Conservation (phyloP, 2,113 vertebrate species). For the Corythornis vintsioides region DNA sequence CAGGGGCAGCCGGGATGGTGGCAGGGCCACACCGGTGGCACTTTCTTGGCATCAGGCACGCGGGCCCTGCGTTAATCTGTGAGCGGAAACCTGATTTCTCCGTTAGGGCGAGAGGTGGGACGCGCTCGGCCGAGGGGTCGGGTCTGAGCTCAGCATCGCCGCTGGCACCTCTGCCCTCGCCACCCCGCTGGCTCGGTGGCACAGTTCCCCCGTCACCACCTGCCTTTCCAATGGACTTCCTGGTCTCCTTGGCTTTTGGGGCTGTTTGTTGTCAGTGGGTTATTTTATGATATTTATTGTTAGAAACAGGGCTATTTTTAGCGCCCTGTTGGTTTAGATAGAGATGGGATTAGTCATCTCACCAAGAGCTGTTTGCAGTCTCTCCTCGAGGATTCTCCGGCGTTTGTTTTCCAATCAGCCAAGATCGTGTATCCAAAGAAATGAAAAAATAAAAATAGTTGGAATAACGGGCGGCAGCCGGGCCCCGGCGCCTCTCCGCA, state of each 20-base stretch:
- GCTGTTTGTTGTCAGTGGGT: slow-evolving; percentile 47
- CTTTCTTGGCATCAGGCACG: neutral
- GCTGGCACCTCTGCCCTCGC: fast-evolving
- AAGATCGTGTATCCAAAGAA: slow-evolving; percentile 30
- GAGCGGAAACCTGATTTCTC: neutral
- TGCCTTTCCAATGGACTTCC: neutral
- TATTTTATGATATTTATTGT: slow-evolving; percentile 60
- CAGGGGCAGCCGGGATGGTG: fast-evolving
- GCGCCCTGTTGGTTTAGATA: slow-evolving; percentile 29
- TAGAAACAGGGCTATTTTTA: slow-evolving; percentile 63
- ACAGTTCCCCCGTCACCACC: neutral
- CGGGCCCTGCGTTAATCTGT: fast-evolving
- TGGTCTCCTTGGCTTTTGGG: slow-evolving; percentile 16
- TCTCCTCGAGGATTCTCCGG: slow-evolving; percentile 60
- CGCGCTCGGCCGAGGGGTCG: fast-evolving
- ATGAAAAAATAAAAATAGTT: slow-evolving; percentile 42
- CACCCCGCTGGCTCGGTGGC: neutral
- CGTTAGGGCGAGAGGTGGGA: fast-evolving
- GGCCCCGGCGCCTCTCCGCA: neutral
- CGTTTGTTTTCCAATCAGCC: slow-evolving; percentile 63
- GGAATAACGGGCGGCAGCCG: neutral
- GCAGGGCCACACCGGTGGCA: neutral
- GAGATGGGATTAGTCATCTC: slow-evolving; percentile 62
- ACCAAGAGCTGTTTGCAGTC: slow-evolving; percentile 52
- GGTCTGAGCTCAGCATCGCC: fast-evolving